Base-by-base conservation (phyloP, 2,888 invertebrate species). In the Lepidocyrtoides sp. region DNA sequence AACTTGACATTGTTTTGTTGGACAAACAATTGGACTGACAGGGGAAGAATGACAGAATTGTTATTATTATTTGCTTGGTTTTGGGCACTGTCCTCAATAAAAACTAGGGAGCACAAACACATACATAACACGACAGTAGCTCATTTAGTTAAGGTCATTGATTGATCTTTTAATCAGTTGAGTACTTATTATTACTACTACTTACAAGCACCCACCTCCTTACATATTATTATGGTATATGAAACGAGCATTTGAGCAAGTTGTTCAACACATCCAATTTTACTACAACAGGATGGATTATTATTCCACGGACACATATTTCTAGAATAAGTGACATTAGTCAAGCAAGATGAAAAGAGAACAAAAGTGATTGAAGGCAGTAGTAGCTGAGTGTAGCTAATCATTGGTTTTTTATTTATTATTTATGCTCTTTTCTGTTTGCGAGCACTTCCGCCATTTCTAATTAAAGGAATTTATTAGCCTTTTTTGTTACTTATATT, bases 381-480 rank as follows among this genome's bases (percentile, higher is more conserved):
- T 75, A 17, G 79, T 36, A 36, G 36, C 36, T 48, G 77, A 51
- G 51, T n/a, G n/a, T 20, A 77, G 81, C 32, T 81, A 60, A 60
- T 81, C 57, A 81, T 10, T 75, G 54, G 20, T 1, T 81, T 51
- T 69, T n/a, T 69, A 23, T 26, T 32, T 23, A 29, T 72, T 81
- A 23, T 81, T 81, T 41, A 60, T 79, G 10, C n/a, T n/a, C n/a
- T 41, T 54, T 79, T 54, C 57, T 57, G 48, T 79, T 54, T 81
- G 41, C 36, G 79, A 32, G 20, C 26, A 81, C 81, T 81, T 81
- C 81, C 81, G 81, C 81, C 41, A 60, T 81, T 60, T 14, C 81
- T 60, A 89, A 89, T 89, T 89, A 89, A 82, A 82, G 17, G 44
- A 48, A 89, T 83, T 89, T 69, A 89, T 75, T 79, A 60, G 72